Evolutionary conservation across 2,113 vertebrate species (phyloP), one percentile per base, ranked within the genome.

Genomic region (Narcine bancroftii): DNA sequence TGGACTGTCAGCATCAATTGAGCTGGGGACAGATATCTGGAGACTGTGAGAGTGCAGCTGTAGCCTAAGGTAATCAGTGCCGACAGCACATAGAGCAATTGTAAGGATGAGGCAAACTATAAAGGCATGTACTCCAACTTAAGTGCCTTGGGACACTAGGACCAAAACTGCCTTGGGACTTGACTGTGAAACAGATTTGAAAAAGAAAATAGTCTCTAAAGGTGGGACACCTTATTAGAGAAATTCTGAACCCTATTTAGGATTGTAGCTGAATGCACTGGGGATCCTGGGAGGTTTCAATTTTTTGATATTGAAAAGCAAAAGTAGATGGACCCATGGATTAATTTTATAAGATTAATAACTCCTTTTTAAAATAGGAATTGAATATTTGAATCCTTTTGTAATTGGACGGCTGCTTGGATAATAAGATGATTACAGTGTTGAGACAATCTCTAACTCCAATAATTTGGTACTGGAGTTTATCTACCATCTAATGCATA

Each of bases 41-140:
- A 65, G 89, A 91, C 65, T 45, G 36, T 29, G 63, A 91, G 63
- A 91, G 65, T 91, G 89, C 89, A 91, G 89, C 39, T 91, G 33
- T 9, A 91, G 89, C 39, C 89, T 47, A 9, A 39, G 42, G 65
- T 69, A 47, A 69, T 91, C 89, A 69, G 65, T 91, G 89, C 89
- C 71, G 89, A 91, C 89, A 91, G 89, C 42, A 91, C 4, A 91
- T 39, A 15, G 11, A 47, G 89, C 39, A 45, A 91, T 69, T 47
- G 89, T 39, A 65, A 71, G 65, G 39, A 47, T 69, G 63, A 71
- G 39, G 65, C 63, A 91, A 91, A 91, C 39, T 69, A 19, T 71
- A 71, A 91, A 91, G 42, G 65, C 60, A 91, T 91, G 89, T 71
- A 91, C 69, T 63, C 63, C 85, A 89, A 42, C 36, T 11, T 89